Conservation (phyloP, 2,797 vertebrate genomes). For the Menidia menidia region DNA sequence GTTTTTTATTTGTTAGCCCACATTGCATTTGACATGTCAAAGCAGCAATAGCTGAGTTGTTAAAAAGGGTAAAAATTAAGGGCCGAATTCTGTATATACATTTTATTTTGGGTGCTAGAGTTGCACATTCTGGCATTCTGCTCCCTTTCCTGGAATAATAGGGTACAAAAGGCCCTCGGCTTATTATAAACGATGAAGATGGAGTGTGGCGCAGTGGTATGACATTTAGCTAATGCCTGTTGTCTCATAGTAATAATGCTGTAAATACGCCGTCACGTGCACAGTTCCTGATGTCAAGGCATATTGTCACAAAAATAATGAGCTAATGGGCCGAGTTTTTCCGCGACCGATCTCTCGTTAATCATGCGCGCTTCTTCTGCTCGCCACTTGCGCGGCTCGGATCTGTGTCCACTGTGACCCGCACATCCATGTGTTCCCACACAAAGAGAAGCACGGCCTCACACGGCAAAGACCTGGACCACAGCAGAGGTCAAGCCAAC, state of each 20-base stretch:
- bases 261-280: background rate
- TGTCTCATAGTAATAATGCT: background rate
- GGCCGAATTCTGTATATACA: background rate
- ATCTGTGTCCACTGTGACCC: background rate
- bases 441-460: background rate
- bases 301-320: background rate
- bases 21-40: background rate
- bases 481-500: background rate
- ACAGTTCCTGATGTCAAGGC: background rate
- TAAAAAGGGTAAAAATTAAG: background rate
- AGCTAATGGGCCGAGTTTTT: background rate
- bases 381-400: too few relatives aligned
- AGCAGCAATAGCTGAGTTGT: background rate
- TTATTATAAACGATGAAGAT: background rate
- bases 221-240: background rate
- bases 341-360: background rate
- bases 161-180: background rate
- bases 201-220: background rate
- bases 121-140: background rate
- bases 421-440: background rate
- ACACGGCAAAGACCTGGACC: background rate
- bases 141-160: background rate
- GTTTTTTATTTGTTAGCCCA: background rate
- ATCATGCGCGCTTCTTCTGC: background rate
- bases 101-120: background rate